These are phyloP conservation scores for Nettapus auritus DNA, from an alignment of 2,113 vertebrate genomes.

Conservation along the genomic window DNA sequence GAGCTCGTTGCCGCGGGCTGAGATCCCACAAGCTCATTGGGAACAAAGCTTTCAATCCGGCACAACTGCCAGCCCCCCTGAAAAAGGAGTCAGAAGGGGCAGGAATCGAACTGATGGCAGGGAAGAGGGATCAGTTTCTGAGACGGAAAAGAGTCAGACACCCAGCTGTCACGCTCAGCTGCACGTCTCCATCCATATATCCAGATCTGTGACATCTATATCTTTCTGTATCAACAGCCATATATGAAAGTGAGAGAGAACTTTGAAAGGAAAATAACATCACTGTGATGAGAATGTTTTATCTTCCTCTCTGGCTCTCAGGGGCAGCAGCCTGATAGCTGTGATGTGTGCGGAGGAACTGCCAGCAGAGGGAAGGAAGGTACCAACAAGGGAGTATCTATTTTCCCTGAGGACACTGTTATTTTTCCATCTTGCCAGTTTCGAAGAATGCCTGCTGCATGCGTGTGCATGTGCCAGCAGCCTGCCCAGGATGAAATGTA, in stretches of 20 bases:
- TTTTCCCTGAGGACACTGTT: conserved; percentile 27
- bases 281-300: conserved; percentile 17
- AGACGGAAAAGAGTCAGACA: not conserved
- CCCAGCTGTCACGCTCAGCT: conserved; percentile 8
- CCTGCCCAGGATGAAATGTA: not conserved
- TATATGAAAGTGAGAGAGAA: not conserved
- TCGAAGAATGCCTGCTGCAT: not conserved
- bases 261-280: conserved; percentile 30
- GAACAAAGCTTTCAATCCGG: not conserved
- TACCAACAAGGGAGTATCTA: not conserved
- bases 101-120: not conserved
- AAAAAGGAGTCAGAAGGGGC: not conserved
- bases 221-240: conserved; percentile 6
- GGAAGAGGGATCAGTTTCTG: not conserved
- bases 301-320: conserved; percentile 28
- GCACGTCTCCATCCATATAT: conserved; percentile 15
- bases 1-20: not conserved
- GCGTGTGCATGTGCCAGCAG: not conserved
- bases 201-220: not conserved
- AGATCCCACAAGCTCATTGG: not conserved
- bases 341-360: conserved; percentile 8
- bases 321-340: conserved; percentile 35
- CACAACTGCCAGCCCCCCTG: not conserved
- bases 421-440: conserved; percentile 27
- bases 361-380: conserved; percentile 58